Evolutionary conservation across 2,113 vertebrate genomes (phyloP).

Genomic region (Upupa epops): DNA sequence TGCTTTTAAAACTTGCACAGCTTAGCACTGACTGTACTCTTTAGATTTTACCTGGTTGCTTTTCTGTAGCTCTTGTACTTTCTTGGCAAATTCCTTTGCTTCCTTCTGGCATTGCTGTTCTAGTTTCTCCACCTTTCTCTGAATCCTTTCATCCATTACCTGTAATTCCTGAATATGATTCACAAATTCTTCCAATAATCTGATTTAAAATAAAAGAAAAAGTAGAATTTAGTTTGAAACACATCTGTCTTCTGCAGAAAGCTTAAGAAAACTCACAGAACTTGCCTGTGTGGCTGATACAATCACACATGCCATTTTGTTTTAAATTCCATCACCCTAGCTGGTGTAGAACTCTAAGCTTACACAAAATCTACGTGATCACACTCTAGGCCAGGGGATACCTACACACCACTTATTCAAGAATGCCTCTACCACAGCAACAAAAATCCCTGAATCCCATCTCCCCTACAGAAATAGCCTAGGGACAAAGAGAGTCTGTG

Average conservation of each 20-base stretch:
- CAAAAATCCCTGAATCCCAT: not conserved
- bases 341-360: not conserved
- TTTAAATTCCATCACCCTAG: not conserved
- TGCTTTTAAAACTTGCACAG: not conserved
- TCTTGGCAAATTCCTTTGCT: slow-evolving; percentile 97
- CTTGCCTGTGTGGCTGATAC: not conserved
- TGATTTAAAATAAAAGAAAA: slow-evolving; percentile 62
- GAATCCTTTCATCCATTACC: slow-evolving; percentile 95
- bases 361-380: not conserved
- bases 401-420: not conserved
- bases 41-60: slow-evolving; percentile 90
- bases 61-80: slow-evolving; percentile 96
- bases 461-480: not conserved
- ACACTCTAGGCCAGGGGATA: not conserved
- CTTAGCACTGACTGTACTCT: not conserved
- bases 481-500: not conserved
- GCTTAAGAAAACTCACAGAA: not conserved
- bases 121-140: slow-evolving; percentile 94
- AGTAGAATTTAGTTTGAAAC: not conserved
- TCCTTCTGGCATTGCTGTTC: slow-evolving; percentile 98
- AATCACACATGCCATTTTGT: not conserved
- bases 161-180: slow-evolving; percentile 98
- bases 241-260: not conserved
- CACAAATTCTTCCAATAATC: slow-evolving; percentile 95
- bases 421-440: not conserved